A percentile compares a stretch with the other conserved stretches of the same genome.
phyloP scores from a whole-genome alignment of 2,888 invertebrate genomes.

The Acronicta alni region DNA sequence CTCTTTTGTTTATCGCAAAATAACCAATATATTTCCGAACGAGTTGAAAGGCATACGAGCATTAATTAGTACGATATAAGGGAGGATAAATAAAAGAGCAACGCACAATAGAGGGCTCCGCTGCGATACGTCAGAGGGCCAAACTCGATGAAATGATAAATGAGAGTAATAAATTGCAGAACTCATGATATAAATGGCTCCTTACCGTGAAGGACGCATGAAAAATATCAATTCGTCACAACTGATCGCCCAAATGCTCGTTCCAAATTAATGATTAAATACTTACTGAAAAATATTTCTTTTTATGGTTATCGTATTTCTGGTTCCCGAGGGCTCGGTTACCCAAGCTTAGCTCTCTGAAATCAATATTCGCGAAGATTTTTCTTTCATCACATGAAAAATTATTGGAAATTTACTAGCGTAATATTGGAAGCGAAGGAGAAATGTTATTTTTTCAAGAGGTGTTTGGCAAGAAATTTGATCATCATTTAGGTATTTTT shows the following conservation, averaged over 20 bases:
- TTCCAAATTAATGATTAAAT: slow-evolving; percentile 70
- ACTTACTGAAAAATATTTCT: slow-evolving; percentile 61
- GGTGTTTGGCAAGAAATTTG: neutral
- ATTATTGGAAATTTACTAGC: slow-evolving; percentile 29
- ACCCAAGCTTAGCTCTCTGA: slow-evolving; percentile 43
- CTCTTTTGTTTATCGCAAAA: slow-evolving; percentile 10
- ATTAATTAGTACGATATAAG: slow-evolving; percentile 46
- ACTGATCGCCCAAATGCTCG: slow-evolving; percentile 67
- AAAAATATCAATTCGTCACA: slow-evolving; percentile 84
- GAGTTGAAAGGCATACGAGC: slow-evolving; percentile 34
- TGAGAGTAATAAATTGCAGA: slow-evolving; percentile 81
- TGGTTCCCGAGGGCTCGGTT: slow-evolving; percentile 56
- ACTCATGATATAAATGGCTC: slow-evolving; percentile 77
- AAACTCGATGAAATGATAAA: slow-evolving; percentile 83
- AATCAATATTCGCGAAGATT: slow-evolving; percentile 58
- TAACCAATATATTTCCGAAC: slow-evolving; percentile 20
- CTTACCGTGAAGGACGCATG: slow-evolving; percentile 75
- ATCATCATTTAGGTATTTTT: too few relatives aligned
- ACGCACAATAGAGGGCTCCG: slow-evolving; percentile 54
- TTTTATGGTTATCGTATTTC: slow-evolving; percentile 66
- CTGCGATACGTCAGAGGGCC: slow-evolving; percentile 59
- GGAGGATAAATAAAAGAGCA: slow-evolving; percentile 53
- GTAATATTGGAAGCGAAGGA: slow-evolving; percentile 15
- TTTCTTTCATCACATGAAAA: slow-evolving; percentile 33
- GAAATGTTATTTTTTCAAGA: slow-evolving; percentile 2